Evolutionary conservation across 2,888 invertebrate species (phyloP).

Genomic region (Enchytraeus crypticus): DNA sequence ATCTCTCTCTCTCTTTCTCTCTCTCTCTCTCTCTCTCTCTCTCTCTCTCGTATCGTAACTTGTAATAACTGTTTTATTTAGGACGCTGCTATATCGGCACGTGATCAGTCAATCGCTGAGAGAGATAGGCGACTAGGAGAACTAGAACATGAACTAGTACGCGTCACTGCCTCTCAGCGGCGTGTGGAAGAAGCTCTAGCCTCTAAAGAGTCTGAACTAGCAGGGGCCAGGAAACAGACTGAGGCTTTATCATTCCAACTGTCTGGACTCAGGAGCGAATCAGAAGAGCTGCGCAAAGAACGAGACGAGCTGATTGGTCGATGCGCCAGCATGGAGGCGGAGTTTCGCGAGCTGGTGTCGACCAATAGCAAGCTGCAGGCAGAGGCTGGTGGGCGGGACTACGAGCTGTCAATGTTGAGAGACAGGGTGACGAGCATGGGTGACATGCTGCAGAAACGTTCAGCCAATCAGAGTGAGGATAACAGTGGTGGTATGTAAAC

Average conservation of each 20-base stretch:
- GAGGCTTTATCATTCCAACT: slow-evolving; percentile 42
- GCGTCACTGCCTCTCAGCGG: slow-evolving; percentile 28
- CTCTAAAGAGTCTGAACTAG: slow-evolving; percentile 33
- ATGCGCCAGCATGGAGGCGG: slow-evolving; percentile 6
- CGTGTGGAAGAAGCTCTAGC: slow-evolving; percentile 29
- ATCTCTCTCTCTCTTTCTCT: neutral
- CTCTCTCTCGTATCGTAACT: neutral
- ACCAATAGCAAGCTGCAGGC: slow-evolving; percentile 39
- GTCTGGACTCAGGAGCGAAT: slow-evolving; percentile 34
- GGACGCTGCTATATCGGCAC: neutral
- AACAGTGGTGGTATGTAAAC: no score
- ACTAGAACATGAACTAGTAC: slow-evolving; percentile 18
- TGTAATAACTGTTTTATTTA: neutral
- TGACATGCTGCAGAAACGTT: slow-evolving; percentile 5
- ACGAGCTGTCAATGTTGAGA: slow-evolving; percentile 40
- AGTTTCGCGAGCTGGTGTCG: slow-evolving; percentile 29
- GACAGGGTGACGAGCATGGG: slow-evolving; percentile 40
- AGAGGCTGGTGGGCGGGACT: slow-evolving; percentile 41
- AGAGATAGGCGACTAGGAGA: slow-evolving; percentile 8
- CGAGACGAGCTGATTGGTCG: slow-evolving; percentile 13
- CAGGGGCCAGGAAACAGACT: slow-evolving; percentile 37
- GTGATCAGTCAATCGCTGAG: neutral
- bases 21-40: neutral
- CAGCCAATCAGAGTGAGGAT: no score
- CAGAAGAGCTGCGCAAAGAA: slow-evolving; percentile 33